Conservation (phyloP, 2,113 vertebrate species). For the Leptosomus discolor region DNA sequence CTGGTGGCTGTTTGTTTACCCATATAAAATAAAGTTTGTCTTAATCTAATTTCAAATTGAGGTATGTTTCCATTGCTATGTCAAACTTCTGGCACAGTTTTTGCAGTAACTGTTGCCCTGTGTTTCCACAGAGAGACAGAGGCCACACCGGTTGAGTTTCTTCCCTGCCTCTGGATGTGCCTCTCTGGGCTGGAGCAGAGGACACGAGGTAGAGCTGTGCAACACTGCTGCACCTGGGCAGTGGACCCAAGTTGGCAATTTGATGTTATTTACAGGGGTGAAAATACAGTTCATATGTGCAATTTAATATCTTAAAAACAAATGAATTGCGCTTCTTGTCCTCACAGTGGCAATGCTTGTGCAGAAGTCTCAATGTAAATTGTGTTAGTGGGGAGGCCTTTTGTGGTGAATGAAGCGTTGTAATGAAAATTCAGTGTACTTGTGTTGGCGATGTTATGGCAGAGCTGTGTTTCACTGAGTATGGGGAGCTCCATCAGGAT, state of each 20-base stretch:
- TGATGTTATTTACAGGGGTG: neutral
- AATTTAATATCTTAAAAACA: neutral
- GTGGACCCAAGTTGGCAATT: neutral
- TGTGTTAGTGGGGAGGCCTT: neutral
- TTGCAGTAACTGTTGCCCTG: neutral
- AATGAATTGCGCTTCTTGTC: neutral
- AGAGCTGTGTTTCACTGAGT: neutral
- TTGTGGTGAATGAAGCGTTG: neutral
- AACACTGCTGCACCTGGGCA: neutral
- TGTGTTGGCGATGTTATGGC: rapidly evolving
- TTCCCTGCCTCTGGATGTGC: neutral
- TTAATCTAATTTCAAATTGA: neutral
- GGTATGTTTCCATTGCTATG: rapidly evolving
- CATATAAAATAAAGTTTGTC: neutral
- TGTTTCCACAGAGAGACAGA: neutral
- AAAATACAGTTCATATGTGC: neutral
- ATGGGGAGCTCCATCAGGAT: neutral
- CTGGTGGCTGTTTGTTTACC: neutral
- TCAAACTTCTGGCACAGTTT: neutral
- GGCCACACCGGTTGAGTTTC: neutral
- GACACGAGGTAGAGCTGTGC: neutral
- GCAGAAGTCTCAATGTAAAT: neutral
- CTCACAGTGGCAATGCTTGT: neutral
- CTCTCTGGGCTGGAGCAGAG: neutral
- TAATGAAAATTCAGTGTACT: neutral